Conservation (phyloP, 1,140 invertebrate genomes). For the Apis laboriosa region DNA sequence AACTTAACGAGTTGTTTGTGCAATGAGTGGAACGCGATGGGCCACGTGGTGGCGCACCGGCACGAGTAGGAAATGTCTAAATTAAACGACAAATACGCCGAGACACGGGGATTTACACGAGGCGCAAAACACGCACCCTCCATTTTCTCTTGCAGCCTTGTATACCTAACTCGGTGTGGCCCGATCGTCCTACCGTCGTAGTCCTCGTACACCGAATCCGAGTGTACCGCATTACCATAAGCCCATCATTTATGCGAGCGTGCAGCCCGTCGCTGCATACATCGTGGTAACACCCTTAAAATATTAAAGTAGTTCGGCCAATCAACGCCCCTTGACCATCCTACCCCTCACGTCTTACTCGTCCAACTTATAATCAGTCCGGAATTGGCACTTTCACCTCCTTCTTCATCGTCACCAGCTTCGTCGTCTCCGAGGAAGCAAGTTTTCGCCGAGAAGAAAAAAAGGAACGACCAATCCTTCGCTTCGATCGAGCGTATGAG, state of each 20-base stretch:
- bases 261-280: slow-evolving; percentile 48
- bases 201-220: slow-evolving; percentile 52
- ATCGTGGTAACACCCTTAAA: slow-evolving; percentile 63
- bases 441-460: background rate
- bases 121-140: slow-evolving; percentile 77
- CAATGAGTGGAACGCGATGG: slow-evolving; percentile 67
- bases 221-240: slow-evolving; percentile 72
- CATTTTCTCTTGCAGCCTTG: slow-evolving; percentile 68
- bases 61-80: slow-evolving; percentile 75
- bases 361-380: slow-evolving; percentile 65
- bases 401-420: slow-evolving; percentile 36
- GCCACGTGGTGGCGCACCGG: slow-evolving; percentile 62
- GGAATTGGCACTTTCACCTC: slow-evolving; percentile 59
- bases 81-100: slow-evolving; percentile 79
- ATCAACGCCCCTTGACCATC: slow-evolving; percentile 52
- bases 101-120: slow-evolving; percentile 77
- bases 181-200: slow-evolving; percentile 51
- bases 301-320: slow-evolving; percentile 68
- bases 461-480: no score
- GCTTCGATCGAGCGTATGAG: no score
- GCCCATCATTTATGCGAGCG: slow-evolving; percentile 75
- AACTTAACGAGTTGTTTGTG: slow-evolving; percentile 71
- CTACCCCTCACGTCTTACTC: slow-evolving; percentile 23
- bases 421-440: background rate
- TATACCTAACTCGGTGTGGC: slow-evolving; percentile 41